Base-by-base conservation (phyloP, 2,113 vertebrate species). In the Rhinoderma darwinii region DNA sequence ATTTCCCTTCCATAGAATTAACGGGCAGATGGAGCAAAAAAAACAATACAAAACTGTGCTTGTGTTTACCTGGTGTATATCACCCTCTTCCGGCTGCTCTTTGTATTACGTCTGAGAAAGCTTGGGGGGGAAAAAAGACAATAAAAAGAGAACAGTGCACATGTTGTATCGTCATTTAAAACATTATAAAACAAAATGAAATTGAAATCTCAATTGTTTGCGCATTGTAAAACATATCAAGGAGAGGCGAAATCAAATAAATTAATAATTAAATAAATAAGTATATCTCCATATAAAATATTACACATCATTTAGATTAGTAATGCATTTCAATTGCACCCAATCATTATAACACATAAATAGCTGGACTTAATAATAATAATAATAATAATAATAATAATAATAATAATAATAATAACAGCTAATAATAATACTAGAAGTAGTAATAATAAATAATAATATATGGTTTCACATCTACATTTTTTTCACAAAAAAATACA, bases 51-150 rank as follows among this genome's bases (percentile, higher is more conserved):
- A 18, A 56, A 37, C 41, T 7, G 25, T 50, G 27, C 27, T 56
- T 41, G 35, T 72, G 47, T 86, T 86, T 86, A 86, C 84, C 84
- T 86, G 84, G 47, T 50, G 20, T 56, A 4, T 47, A 59, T 32
- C 84, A 77, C 84, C 84, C 76, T 86, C 84, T 86, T 56, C 84
- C 37, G 76, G 61, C 37, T 15, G 51, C 11, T 56, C 32, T 37
- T 5, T 25, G 22, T 20, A 72, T 30, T 56, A 18, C 83, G 27
- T 44, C 22, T 59, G 37, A 15, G 35, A 14, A 81, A 61, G 61
- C 78, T 61, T 59, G 47, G 22, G 43, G 78, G 14, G 61, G 41
- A 61, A 41, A 81, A 61, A 59, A 7, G 7, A 41, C 8, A 22
- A 54, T 10, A 79, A 22, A n/a, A 15, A 72, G 20, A 39, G 14